phyloP scores from a whole-genome alignment of 1,140 invertebrate species.

The Cotesia chilonis region DNA sequence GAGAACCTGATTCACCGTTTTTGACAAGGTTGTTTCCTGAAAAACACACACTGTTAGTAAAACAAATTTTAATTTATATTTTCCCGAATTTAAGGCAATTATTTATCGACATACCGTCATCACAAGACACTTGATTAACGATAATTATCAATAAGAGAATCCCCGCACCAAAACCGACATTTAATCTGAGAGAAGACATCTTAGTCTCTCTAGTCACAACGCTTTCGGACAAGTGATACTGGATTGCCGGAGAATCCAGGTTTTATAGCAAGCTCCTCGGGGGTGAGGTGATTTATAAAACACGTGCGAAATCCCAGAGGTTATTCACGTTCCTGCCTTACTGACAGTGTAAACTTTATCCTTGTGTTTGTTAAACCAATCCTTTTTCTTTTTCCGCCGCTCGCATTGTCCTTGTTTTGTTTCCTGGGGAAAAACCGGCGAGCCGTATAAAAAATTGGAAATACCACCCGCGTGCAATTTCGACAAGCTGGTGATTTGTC shows the following conservation, averaged over 20 bases:
- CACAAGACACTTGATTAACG: slow-evolving; percentile 42
- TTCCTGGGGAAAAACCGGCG: slow-evolving; percentile 8
- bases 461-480: slow-evolving; percentile 47
- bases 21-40: slow-evolving; percentile 19
- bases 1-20: slow-evolving; percentile 46
- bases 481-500: slow-evolving; percentile 56
- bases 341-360: not conserved
- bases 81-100: no score
- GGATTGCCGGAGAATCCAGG: slow-evolving; percentile 14
- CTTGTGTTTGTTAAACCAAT: not conserved
- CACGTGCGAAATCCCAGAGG: slow-evolving; percentile 35
- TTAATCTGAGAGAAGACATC: not conserved
- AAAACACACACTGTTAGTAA: slow-evolving; percentile 1
- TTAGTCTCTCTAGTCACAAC: slow-evolving; percentile 29
- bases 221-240: slow-evolving; percentile 45
- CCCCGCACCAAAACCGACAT: slow-evolving; percentile 24
- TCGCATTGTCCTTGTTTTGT: not conserved
- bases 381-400: not conserved
- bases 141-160: slow-evolving; percentile 38
- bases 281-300: slow-evolving; percentile 10
- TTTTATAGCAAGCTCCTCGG: slow-evolving; percentile 47
- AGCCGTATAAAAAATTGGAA: not conserved
- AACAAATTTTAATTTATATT: not conserved
- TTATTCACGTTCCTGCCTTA: not conserved
- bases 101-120: slow-evolving; percentile 49